A percentile compares a stretch with the other conserved stretches of the same genome.
Conservation (phyloP, 2,797 vertebrate genomes). For the Mallotus villosus region DNA sequence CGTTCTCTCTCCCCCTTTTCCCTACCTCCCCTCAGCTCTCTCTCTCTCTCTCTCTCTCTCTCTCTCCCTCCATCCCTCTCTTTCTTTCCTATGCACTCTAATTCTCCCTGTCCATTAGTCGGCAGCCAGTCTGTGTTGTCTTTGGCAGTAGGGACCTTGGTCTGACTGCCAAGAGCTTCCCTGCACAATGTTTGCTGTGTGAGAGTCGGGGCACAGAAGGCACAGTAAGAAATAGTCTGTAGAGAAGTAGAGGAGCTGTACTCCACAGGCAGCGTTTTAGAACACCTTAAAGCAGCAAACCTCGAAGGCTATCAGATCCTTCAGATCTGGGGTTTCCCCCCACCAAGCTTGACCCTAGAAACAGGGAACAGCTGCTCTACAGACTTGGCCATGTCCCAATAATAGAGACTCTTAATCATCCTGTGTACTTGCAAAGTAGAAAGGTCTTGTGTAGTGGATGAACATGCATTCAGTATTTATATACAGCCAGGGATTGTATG, state of each 20-base stretch:
- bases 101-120: conserved; percentile 35
- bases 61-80: neutral
- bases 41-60: neutral
- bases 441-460: neutral
- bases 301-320: neutral
- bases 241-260: conserved; percentile 32
- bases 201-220: conserved; percentile 40
- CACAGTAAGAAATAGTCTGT: conserved; percentile 33
- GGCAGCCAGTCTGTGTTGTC: conserved; percentile 57
- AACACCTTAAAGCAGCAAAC: neutral
- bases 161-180: conserved; percentile 49
- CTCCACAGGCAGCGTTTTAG: conserved; percentile 23
- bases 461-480: too few relatives aligned
- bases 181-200: conserved; percentile 47
- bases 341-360: neutral
- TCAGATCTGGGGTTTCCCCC: neutral
- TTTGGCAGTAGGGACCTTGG: conserved; percentile 44
- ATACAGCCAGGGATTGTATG: too few relatives aligned
- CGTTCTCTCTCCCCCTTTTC: conserved; percentile 3
- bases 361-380: conserved; percentile 29
- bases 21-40: neutral
- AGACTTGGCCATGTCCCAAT: conserved; percentile 4
- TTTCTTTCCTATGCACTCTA: conserved; percentile 13
- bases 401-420: neutral
- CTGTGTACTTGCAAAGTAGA: neutral